Conservation (phyloP, 1,140 invertebrate species). For the Cydia splendana region DNA sequence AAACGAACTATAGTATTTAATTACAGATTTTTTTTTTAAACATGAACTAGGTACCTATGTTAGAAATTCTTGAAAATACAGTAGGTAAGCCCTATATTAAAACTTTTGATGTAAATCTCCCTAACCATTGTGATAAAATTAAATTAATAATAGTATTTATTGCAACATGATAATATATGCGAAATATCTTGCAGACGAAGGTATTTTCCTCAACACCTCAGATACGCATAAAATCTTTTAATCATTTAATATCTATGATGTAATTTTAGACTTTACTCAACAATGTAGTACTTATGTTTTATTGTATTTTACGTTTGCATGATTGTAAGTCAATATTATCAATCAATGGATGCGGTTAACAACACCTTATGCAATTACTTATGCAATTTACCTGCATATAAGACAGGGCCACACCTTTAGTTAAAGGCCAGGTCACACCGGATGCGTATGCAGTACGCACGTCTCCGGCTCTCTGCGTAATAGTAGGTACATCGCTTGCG, state of each 20-base stretch:
- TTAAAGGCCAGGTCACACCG: too few species aligned
- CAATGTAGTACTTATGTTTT: background rate
- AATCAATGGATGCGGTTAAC: background rate
- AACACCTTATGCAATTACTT: background rate
- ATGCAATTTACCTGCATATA: slow-evolving; percentile 23
- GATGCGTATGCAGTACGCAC: too few species aligned
- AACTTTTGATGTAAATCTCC: too few species aligned
- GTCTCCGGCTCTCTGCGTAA: too few species aligned
- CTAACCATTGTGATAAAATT: background rate
- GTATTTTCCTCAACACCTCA: background rate
- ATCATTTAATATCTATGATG: background rate
- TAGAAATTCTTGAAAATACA: too few species aligned
- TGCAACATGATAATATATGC: background rate
- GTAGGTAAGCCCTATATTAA: too few species aligned
- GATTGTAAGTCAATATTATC: background rate
- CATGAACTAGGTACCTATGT: too few species aligned
- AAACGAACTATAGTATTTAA: too few species aligned
- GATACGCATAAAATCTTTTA: background rate
- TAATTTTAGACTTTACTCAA: background rate
- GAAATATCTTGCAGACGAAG: background rate
- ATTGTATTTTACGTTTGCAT: background rate
- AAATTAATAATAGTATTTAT: background rate
- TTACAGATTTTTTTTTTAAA: too few species aligned
- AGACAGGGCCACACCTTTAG: too few species aligned
- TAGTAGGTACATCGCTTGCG: too few species aligned